A percentile compares a stretch with the other conserved stretches of the same genome.
Evolutionary conservation across 2,888 invertebrate species (phyloP).

Genomic region (Formica aserva): DNA sequence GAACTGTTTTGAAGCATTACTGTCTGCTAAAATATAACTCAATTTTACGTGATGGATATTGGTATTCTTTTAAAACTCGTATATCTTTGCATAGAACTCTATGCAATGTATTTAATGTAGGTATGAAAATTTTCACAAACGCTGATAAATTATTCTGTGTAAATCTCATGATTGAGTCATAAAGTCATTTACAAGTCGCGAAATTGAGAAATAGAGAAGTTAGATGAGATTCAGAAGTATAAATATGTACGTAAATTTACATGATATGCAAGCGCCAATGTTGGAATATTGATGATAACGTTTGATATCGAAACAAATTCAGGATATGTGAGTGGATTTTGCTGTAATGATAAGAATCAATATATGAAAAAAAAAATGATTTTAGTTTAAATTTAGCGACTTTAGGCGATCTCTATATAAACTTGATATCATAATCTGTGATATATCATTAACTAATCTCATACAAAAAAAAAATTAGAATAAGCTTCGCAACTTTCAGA

Average conservation of each 20-base stretch:
- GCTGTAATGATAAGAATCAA: background rate
- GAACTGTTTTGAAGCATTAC: constrained; percentile 75
- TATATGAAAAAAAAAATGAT: background rate
- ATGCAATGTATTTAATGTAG: background rate
- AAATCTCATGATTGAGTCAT: background rate
- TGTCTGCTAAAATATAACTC: constrained; percentile 79
- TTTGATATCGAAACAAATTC: constrained; percentile 4
- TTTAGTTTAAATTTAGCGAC: background rate
- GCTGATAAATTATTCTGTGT: background rate
- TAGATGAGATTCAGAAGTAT: background rate
- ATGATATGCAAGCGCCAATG: background rate
- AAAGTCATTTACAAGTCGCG: background rate
- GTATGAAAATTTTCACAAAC: constrained; percentile 21
- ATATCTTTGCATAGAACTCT: background rate
- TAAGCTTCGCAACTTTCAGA: background rate
- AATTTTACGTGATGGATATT: constrained; percentile 65
- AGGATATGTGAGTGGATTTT: background rate
- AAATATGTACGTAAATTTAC: background rate
- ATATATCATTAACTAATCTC: background rate
- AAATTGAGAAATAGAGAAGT: background rate
- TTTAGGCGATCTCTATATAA: background rate
- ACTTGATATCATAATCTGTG: background rate
- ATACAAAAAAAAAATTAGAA: background rate
- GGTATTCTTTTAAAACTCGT: constrained; percentile 25
- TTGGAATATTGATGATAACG: background rate